Conservation (phyloP, 2,797 vertebrate species). For the Acomys russatus region DNA sequence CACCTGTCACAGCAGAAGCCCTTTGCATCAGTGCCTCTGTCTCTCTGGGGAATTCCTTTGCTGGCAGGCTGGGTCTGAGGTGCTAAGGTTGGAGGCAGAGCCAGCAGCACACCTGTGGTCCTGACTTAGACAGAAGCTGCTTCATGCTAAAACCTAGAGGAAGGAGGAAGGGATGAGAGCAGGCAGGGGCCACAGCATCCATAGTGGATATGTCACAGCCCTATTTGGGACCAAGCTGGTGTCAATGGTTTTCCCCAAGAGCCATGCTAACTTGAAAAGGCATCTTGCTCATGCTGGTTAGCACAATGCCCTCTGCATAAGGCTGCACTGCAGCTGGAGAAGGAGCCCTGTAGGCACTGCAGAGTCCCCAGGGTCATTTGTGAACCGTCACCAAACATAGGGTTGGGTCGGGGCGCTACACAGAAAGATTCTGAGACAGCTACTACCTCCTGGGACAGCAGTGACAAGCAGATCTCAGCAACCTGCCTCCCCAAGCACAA, state of each 20-base stretch:
- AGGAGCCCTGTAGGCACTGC: not conserved
- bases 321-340: not conserved
- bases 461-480: not conserved
- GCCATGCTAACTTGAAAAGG: not conserved
- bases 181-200: not conserved
- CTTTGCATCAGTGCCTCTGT: not conserved
- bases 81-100: not conserved
- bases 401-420: not conserved
- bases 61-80: not conserved
- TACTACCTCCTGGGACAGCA: not conserved
- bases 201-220: not conserved
- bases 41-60: not conserved
- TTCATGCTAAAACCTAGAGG: not conserved
- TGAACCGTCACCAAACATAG: fast-evolving
- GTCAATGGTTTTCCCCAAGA: not conserved
- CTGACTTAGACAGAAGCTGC: not conserved
- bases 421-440: not conserved
- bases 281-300: not conserved
- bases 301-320: not conserved
- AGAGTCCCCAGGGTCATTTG: not conserved
- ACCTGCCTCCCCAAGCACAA: not conserved
- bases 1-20: not conserved
- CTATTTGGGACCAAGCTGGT: not conserved
- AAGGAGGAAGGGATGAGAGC: fast-evolving
- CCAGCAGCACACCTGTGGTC: not conserved